Evolutionary conservation across 2,113 vertebrate genomes (phyloP), one percentile per base, ranked within the genome.

Genomic region (Gymnobelideus leadbeateri): DNA sequence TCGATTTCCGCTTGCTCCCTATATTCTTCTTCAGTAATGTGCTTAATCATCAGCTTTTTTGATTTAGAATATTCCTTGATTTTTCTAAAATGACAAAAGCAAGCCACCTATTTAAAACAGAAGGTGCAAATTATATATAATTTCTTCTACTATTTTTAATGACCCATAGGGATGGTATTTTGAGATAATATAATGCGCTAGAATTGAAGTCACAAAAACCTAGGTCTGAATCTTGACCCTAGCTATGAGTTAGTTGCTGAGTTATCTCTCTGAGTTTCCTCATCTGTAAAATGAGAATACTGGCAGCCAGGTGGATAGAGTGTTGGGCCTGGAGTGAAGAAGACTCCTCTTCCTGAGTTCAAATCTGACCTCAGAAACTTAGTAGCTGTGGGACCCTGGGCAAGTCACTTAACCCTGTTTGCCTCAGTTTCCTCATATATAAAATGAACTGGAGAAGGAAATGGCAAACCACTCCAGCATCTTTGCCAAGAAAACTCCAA

Each of bases 1-100:
- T 98, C 98, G 0, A 12, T 92, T 89, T 99, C 99, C 0, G 97
- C 97, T 96, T 99, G 99, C 51, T 99, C 99, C 92, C 96, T 96
- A 95, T 99, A 99, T 49, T 99, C 98, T 0, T 99, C 99, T 93
- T 99, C 99, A 0, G 98, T 99, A 52, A 99, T 98, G 55, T 97
- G 96, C 77, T 93, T 98, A 43, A 96, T 28, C 28, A 51, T 91
- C 3, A 95, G 21, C 6, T 96, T 98, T n/a, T 95, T 96, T 1
- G 96, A 61, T 31, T 96, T 47, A 10, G 98, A 98, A 92, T 97
- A 96, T 8, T 54, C 90, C 96, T 97, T 98, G 43, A 97, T 92
- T 98, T 97, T 98, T 96, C 99, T 99, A 95, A 96, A 98, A 97
- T 0, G 0, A 92, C 91, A 92, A 0, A 77, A 96, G 90, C 91